Base-by-base conservation (phyloP, 2,113 vertebrate species). In the Anas platyrhynchos region DNA sequence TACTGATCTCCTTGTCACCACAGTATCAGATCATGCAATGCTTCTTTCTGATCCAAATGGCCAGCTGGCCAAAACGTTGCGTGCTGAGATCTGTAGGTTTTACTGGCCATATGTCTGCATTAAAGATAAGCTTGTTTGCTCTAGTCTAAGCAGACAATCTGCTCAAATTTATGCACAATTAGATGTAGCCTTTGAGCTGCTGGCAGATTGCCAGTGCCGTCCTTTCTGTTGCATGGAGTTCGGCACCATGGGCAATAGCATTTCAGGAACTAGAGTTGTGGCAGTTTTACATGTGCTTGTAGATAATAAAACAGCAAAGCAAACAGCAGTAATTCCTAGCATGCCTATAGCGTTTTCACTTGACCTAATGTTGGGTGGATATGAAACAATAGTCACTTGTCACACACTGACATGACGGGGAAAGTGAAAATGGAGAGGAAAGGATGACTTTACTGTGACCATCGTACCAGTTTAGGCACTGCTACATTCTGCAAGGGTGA, bases 61-160 rank as follows among this genome's bases (percentile, higher is more conserved):
- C 95, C 94, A 97, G 94, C 85, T 96, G 93, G 93, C 76, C 85
- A 80, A 67, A 79, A 88, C 0, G 2, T 69, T 91, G 95, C 94
- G 87, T 91, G 82, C 84, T 94, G 85, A 93, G 94, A 95, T 90
- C 94, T 96, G 92, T 97, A 96, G 95, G 92, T 93, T 95, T 96
- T 97, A 88, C 73, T 96, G 69, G 91, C 95, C 94, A 91, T 96
- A 96, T 96, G 91, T 94, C 94, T 88, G 76, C 90, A 88, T 95
- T 96, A 91, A 88, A 96, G 94, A 97, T 97, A 96, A 96, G 94
- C 94, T 94, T 94, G 83, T 97, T 93, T 95, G 86, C 90, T 91
- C 20, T 81, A 86, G 76, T 94, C 80, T 96, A 83, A 96, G 96
- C 85, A 96, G 88, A 86, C 90, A 95, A 96, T 96, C 88, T 96